phyloP scores from a whole-genome alignment of 2,113 vertebrate species.

The Lota lota region DNA sequence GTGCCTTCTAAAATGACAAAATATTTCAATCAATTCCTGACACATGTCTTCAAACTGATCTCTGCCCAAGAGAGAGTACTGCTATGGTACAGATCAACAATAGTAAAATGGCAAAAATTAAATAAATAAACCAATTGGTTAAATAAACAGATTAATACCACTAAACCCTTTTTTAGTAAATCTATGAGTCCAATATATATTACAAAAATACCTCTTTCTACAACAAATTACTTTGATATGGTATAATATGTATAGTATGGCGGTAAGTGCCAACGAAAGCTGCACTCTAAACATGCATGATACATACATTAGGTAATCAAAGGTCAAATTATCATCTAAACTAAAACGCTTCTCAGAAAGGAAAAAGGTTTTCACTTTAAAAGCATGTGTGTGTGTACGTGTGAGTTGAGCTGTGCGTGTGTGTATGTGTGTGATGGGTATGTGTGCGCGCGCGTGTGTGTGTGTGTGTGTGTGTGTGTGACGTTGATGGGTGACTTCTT shows the following conservation, averaged over 20 bases:
- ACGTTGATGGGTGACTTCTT: constrained; percentile 55
- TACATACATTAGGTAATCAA: constrained; percentile 60
- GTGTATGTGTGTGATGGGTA: constrained; percentile 37
- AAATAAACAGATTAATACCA: constrained; percentile 32
- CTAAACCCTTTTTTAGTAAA: constrained; percentile 51
- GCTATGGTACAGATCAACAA: constrained; percentile 49
- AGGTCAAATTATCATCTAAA: constrained; percentile 69
- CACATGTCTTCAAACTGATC: constrained; percentile 26
- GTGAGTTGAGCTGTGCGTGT: constrained; percentile 35
- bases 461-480: constrained; percentile 39
- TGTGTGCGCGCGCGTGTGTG: constrained; percentile 9
- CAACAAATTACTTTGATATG: constrained; percentile 57
- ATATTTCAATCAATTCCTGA: constrained; percentile 1
- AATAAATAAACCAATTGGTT: constrained; percentile 53
- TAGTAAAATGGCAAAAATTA: constrained; percentile 64
- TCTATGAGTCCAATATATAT: constrained; percentile 53
- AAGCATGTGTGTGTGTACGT: not conserved
- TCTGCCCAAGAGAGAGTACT: constrained; percentile 49
- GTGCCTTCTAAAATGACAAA: constrained; percentile 6
- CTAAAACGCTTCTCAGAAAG: constrained; percentile 70
- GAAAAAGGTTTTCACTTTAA: constrained; percentile 53
- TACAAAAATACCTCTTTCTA: constrained; percentile 75
- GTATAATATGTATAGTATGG: constrained; percentile 43
- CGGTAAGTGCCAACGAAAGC: constrained; percentile 67
- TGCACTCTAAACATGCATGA: constrained; percentile 76